Conservation (phyloP, 2,888 invertebrate species). For the Troides helena region DNA sequence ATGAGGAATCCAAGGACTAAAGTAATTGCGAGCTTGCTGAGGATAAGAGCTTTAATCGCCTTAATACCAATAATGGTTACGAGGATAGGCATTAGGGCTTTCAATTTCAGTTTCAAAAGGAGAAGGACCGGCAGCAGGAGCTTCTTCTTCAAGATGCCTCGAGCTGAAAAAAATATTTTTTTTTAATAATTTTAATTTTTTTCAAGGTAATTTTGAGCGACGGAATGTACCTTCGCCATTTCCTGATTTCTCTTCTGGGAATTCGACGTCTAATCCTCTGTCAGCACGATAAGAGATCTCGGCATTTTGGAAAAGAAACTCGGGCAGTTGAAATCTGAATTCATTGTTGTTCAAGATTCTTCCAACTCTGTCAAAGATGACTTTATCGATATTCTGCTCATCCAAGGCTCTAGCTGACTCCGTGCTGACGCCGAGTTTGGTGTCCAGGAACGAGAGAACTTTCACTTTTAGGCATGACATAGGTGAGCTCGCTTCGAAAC, state of each 20-base stretch:
- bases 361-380: slow-evolving; percentile 86
- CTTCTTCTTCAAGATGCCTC: slow-evolving; percentile 91
- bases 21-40: slow-evolving; percentile 90
- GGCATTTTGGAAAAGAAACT: slow-evolving; percentile 84
- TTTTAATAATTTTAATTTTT: slow-evolving; percentile 25
- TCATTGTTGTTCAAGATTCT: slow-evolving; percentile 87
- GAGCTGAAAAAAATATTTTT: slow-evolving; percentile 75
- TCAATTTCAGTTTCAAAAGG: slow-evolving; percentile 90
- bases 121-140: slow-evolving; percentile 88
- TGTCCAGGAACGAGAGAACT: slow-evolving; percentile 88
- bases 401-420: slow-evolving; percentile 82
- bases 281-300: slow-evolving; percentile 84
- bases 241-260: slow-evolving; percentile 74
- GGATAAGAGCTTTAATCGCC: slow-evolving; percentile 89
- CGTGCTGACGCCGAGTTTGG: slow-evolving; percentile 81
- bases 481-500: slow-evolving; percentile 84
- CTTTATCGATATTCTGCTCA: slow-evolving; percentile 84
- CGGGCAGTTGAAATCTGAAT: slow-evolving; percentile 86
- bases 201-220: neutral
- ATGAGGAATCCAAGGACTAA: slow-evolving; percentile 90
- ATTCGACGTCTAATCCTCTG: slow-evolving; percentile 83
- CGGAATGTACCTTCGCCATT: slow-evolving; percentile 76
- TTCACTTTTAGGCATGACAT: slow-evolving; percentile 87
- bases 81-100: slow-evolving; percentile 90
- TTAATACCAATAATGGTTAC: slow-evolving; percentile 89